Conservation (phyloP, 2,113 vertebrate genomes). For the Crypturellus undulatus region DNA sequence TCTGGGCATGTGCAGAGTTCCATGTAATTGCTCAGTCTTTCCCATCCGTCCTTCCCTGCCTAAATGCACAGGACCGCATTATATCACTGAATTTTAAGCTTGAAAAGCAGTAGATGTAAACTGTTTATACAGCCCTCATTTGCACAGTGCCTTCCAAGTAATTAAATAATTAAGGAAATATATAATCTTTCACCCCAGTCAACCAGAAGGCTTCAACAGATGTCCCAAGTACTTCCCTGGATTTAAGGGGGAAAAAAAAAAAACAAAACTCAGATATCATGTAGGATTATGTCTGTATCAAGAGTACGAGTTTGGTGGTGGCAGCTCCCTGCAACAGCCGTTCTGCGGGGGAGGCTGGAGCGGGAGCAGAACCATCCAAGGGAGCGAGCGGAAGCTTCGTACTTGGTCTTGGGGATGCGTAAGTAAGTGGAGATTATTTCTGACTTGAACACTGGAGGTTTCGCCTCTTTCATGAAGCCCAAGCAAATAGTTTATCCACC, state of each 20-base stretch:
- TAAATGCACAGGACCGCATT: neutral
- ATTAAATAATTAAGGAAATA: neutral
- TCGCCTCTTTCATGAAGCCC: neutral
- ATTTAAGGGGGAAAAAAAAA: neutral
- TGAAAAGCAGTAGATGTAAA: neutral
- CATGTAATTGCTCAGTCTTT: constrained; percentile 38
- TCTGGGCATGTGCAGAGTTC: constrained; percentile 51
- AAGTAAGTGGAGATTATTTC: neutral
- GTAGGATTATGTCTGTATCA: neutral
- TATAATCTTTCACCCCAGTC: neutral
- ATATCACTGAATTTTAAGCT: neutral
- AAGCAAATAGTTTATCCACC: neutral
- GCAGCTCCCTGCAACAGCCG: neutral
- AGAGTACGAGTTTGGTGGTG: rapidly evolving
- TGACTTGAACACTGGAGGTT: rapidly evolving
- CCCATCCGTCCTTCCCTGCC: constrained; percentile 13
- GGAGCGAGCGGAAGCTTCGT: neutral
- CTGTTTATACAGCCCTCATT: neutral
- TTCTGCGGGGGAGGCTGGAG: neutral
- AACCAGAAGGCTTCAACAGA: neutral
- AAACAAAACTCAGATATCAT: neutral
- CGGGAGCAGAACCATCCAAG: neutral
- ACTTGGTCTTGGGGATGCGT: no score
- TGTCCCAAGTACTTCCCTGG: neutral
- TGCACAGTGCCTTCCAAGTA: neutral